Evolutionary conservation across 1,140 invertebrate genomes (phyloP), one percentile per base, ranked within the genome.

Genomic region (Nephila pilipes): DNA sequence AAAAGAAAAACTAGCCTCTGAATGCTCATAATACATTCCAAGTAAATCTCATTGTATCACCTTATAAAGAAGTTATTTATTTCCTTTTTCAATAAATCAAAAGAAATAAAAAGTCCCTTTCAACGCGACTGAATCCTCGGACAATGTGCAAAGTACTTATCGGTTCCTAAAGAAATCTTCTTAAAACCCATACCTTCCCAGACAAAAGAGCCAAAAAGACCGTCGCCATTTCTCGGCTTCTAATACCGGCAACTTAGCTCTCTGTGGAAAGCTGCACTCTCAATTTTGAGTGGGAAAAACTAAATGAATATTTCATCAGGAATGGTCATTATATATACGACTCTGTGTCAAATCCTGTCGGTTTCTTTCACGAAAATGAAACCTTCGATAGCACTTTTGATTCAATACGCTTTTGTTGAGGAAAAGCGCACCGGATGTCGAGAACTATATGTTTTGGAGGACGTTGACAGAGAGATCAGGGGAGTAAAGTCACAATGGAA

Each of bases 241-340:
- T 83, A 83, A 83, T 83, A 83, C 80, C 81, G 81, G n/a, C 38
- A 83, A 54, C 81, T 75, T 75, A 75, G 69, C 32, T 18, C 25
- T 75, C 29, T 55, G 81, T 20, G 54, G 81, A 54, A 83, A 81
- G 79, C 18, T 20, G 32, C 38, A 46, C n/a, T 16, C 25, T 46
- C 46, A 83, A 54, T 83, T 83, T 83, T 12, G 81, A 55, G 81
- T n/a, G n/a, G 38, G 29, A 46, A 81, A 25, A 25, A 54, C 10
- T 83, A 83, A 83, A 83, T 83, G 81, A 55, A 55, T 83, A 83
- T 83, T 83, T 83, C 81, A 83, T 83, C 81, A 83, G 81, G 54
- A 54, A 83, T 57, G 46, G 81, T 83, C 38, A 83, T 83, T 83
- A 83, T 57, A 83, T 54, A 55, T 83, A 55, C 81, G 81, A 83